These are phyloP conservation scores for Caranx ignobilis DNA, from an alignment of 2,113 vertebrate species.

Conservation along the genomic window DNA sequence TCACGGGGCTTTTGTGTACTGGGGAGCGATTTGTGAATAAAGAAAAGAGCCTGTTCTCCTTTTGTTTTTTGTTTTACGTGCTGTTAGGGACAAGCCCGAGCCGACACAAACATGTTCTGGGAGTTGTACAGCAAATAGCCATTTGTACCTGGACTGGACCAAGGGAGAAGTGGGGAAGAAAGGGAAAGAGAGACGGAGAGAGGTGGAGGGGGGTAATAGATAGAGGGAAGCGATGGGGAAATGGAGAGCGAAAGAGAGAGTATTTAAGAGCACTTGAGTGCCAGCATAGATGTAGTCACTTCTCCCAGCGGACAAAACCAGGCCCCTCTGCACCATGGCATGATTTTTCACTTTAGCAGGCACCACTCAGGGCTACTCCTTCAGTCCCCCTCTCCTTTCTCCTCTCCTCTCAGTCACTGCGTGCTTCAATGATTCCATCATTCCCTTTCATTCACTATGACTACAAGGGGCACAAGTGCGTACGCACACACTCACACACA, in stretches of 20 bases:
- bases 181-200: slow-evolving; percentile 17
- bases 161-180: slow-evolving; percentile 39
- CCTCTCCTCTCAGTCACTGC: slow-evolving; percentile 63
- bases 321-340: slow-evolving; percentile 88
- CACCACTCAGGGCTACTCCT: slow-evolving; percentile 59
- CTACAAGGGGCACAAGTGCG: slow-evolving; percentile 43
- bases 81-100: slow-evolving; percentile 84
- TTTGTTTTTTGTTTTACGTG: slow-evolving; percentile 89
- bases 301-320: slow-evolving; percentile 86
- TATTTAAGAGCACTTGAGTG: slow-evolving; percentile 93
- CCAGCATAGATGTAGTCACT: slow-evolving; percentile 86
- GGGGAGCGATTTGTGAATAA: slow-evolving; percentile 84
- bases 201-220: slow-evolving; percentile 22
- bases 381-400: slow-evolving; percentile 55
- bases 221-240: slow-evolving; percentile 17
- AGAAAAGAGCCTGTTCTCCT: slow-evolving; percentile 74
- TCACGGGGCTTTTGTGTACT: slow-evolving; percentile 82
- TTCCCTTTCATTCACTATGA: slow-evolving; percentile 72
- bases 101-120: slow-evolving; percentile 86
- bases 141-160: slow-evolving; percentile 90
- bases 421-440: slow-evolving; percentile 86
- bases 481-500: slow-evolving; percentile 50
- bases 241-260: slow-evolving; percentile 48
- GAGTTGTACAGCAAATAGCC: slow-evolving; percentile 94
- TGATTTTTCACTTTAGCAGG: slow-evolving; percentile 91